A percentile compares a stretch with the other conserved stretches of the same genome.
These are phyloP conservation scores for Stenichneumon culpator DNA, from an alignment of 2,888 invertebrate species.

Conservation along the genomic window DNA sequence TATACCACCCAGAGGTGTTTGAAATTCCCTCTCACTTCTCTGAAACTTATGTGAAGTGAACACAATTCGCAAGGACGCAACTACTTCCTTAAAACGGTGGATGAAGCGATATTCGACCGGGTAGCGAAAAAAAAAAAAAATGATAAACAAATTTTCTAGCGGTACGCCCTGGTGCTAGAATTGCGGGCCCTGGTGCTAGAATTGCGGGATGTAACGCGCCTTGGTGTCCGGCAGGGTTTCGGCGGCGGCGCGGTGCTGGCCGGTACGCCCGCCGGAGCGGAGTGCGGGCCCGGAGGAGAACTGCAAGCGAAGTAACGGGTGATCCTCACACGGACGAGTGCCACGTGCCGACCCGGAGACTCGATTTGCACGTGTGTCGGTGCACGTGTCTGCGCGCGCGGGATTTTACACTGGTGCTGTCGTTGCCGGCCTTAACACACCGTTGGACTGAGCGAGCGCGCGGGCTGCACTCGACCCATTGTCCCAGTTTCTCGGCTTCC, in stretches of 20 bases:
- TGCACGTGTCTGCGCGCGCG: constrained; percentile 78
- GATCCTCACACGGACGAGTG: constrained; percentile 58
- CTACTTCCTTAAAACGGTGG: too few species aligned
- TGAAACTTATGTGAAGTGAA: too few species aligned
- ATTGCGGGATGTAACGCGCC: too few species aligned
- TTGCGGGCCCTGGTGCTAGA: not conserved
- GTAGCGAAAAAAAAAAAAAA: not conserved
- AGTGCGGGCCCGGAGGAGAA: not conserved
- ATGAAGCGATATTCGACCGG: not conserved
- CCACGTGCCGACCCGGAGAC: constrained; percentile 68
- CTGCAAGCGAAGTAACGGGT: constrained; percentile 51
- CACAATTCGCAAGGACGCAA: too few species aligned
- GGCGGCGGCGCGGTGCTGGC: not conserved
- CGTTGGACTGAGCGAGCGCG: constrained; percentile 63
- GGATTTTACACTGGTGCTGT: constrained; percentile 18
- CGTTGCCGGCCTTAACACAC: constrained; percentile 44
- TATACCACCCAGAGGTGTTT: too few species aligned
- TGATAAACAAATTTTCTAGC: not conserved
- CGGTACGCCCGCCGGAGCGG: not conserved
- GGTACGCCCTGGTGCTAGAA: not conserved
- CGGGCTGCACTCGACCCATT: constrained; percentile 80
- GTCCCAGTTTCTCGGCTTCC: constrained; percentile 81
- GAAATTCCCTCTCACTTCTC: too few species aligned
- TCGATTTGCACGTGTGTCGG: constrained; percentile 73
- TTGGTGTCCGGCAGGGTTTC: too few species aligned